phyloP scores from a whole-genome alignment of 2,888 invertebrate genomes.

The Ophion costatus region DNA sequence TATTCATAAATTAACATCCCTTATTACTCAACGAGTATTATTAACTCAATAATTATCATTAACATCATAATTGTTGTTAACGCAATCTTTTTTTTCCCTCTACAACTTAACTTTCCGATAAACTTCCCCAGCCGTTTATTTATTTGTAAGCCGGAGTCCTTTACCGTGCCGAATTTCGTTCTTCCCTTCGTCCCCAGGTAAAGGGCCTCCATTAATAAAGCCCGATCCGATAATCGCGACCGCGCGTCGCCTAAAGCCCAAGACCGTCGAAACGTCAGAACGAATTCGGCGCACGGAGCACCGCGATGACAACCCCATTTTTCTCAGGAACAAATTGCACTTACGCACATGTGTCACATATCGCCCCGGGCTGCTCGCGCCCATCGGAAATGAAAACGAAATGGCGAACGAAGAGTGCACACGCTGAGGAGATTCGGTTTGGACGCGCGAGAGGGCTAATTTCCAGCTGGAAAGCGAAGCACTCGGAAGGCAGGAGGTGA shows the following conservation, averaged over 20 bases:
- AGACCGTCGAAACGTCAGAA: neutral
- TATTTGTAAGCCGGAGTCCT: no score
- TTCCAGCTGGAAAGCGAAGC: constrained; percentile 12
- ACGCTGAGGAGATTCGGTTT: constrained; percentile 63
- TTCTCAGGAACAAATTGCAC: neutral
- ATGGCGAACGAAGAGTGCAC: constrained; percentile 69
- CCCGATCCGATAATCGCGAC: neutral
- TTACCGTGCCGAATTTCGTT: no score
- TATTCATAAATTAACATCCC: no score
- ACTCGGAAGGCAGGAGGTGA: constrained; percentile 4
- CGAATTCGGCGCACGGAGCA: neutral
- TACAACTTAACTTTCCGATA: no score
- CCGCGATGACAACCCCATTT: neutral
- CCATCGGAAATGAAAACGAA: constrained; percentile 72
- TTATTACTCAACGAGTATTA: no score
- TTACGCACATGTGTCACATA: constrained; percentile 26
- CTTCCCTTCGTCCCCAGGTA: no score
- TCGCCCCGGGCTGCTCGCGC: constrained; percentile 41
- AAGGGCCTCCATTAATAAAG: no score
- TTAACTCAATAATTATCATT: no score
- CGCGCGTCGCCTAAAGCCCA: neutral
- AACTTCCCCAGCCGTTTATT: no score
- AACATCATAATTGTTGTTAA: no score
- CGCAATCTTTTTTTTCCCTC: no score
- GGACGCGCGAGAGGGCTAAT: constrained; percentile 7